A percentile compares a stretch with the other conserved stretches of the same genome.
phyloP scores from a whole-genome alignment of 53 echinoderm and acorn worm species.

The Glandiceps talaboti region DNA sequence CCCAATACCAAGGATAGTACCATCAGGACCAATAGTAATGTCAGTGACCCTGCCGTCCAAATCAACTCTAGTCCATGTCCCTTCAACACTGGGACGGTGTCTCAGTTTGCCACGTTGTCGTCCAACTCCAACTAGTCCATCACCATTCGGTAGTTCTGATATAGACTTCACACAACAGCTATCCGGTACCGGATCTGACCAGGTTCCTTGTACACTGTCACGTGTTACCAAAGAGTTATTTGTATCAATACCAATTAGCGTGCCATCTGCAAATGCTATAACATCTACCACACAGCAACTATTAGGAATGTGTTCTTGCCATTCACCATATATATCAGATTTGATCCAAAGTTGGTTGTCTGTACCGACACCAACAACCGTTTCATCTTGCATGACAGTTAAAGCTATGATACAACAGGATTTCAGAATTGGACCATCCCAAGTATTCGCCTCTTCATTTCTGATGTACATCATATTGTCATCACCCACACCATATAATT shows the following conservation, averaged over 20 bases:
- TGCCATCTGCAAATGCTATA: neutral
- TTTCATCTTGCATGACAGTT: neutral
- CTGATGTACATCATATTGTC: no score
- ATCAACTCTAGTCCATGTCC: no score
- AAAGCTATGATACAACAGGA: neutral
- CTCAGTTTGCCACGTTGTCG: no score
- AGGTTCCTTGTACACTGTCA: neutral
- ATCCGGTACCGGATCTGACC: neutral
- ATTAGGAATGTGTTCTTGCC: neutral
- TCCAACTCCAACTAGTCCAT: no score
- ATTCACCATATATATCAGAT: no score
- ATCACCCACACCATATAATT: no score
- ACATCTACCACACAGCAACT: neutral
- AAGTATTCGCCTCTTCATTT: no score
- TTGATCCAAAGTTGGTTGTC: neutral
- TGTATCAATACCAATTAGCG: neutral
- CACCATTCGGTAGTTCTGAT: neutral
- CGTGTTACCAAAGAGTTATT: neutral
- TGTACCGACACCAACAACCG: neutral
- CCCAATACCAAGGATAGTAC: no score
- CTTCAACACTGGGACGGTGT: no score
- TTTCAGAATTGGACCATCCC: neutral
- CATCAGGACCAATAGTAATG: no score
- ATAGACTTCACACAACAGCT: neutral
- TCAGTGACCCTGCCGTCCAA: no score